Evolutionary conservation across 2,113 vertebrate genomes (phyloP), one percentile per base, ranked within the genome.

Genomic region (Diphyllodes magnificus): DNA sequence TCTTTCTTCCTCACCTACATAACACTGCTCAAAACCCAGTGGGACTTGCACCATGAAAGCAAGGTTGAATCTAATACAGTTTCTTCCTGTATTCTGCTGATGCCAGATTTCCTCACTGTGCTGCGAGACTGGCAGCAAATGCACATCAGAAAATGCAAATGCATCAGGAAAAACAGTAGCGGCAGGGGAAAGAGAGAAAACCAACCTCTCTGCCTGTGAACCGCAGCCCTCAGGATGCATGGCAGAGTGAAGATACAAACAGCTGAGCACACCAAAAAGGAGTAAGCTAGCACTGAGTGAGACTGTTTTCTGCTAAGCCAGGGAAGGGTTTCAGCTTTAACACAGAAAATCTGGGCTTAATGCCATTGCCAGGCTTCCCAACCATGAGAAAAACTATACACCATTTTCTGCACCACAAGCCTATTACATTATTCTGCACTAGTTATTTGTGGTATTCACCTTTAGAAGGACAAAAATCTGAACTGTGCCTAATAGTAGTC

Each of bases 11-110:
- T 94, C 40, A 73, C 51, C 61, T 83, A 75, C 12, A 53, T 12
- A 86, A 21, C 31, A 18, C 25, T 49, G 77, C 82, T 64, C 40
- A 83, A 95, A 93, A 76, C 42, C 56, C 73, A 33, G 69, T 63
- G 87, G 73, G 54, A 86, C 57, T 90, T 80, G 64, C 56, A 79
- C 68, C 71, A 71, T 83, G 90, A 96, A 90, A 94, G 85, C 75
- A 88, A 92, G 73, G 68, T n/a, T 80, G 54, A 82, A 56, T 77
- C 45, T 81, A 86, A 86, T 63, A 51, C 25, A 68, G 31, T 24
- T 63, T 53, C 39, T 78, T 77, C 72, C 53, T 35, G n/a, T 51
- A 68, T 57, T 82, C 53, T 91, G 70, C 70, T 92, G 77, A 65
- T 85, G 81, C 57, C 61, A 91, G 31, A 76, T 82, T 79, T 54